Base-by-base conservation (phyloP, 2,113 vertebrate genomes). In the Protobothrops mucrosquamatus region DNA sequence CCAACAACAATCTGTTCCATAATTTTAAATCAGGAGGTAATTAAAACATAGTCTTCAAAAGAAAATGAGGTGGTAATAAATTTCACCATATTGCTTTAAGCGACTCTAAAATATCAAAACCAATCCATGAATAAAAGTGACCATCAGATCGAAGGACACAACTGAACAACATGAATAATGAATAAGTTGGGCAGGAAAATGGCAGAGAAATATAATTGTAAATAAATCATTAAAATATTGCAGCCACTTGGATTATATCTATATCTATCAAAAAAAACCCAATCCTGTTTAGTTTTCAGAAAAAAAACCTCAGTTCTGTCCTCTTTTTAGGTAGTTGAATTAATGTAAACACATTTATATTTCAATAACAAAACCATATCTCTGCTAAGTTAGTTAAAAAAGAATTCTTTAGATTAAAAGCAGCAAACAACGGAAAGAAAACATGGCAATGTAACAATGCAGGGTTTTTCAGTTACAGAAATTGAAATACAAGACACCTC, bases 131-230 rank as follows among this genome's bases (percentile, higher is more conserved):
- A 7, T 81, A 43, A 81, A 94, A 43, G 23, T 94, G 92, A 85
- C 14, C 61, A 89, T 20, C 52, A 85, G 15, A 91, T 93, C 51
- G 86, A 93, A 64, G 0, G 91, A 86, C 52, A 85, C 3, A 29
- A 55, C 69, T 85, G 92, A 88, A 92, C 20, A 26, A 89, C 3
- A 24, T 52, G 91, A 94, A 59, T 56, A 94, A 88, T 91, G 20
- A 94, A 92, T 59, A 61, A 61, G 4, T 14, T 85, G 90, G 34
- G 92, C 18, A 56, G 56, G 92, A 89, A n/a, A 91, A 94, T 24
- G 64, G 18, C 88, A 86, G 43, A n/a, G 88, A 7, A 48, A 22
- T 43, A 64, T n/a, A 88, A 93, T n/a, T 64, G 61, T 52, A 29
- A n/a, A 39, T 93, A 92, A n/a, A 85, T 94, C 56, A 3, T 51